Base-by-base conservation (phyloP, 2,888 invertebrate species). In the Nomada flava region DNA sequence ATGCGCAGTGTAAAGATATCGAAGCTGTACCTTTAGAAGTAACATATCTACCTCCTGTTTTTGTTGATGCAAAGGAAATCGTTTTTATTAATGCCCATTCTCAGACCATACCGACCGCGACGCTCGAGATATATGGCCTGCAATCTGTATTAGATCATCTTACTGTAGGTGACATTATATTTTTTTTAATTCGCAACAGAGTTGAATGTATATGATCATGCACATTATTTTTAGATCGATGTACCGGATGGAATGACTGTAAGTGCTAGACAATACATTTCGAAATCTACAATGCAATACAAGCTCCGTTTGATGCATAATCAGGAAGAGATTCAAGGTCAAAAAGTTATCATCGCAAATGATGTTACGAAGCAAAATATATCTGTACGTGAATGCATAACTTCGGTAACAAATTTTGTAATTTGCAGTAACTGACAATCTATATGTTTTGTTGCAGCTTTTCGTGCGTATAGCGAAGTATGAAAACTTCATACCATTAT, bases 141-240 rank as follows among this genome's bases (percentile, higher is more conserved):
- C 94, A 95, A 63, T 93, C 94, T 89, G 95, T 96, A 26, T 92
- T 96, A 76, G 94, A 95, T 76, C 94, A 95, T 90, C 92, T 96
- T 63, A 92, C 94, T 91, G 95, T 95, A 92, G 89, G 92, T 86
- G 60, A 5, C 63, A 64, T 42, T 23, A 52, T 47, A n/a, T 53
- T 50, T 70, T 10, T 64, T n/a, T 5, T 10, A 11, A 23, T 20
- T 36, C 50, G 1, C 47, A 53, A 47, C 20, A 64, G 18, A 20
- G 57, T 29, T 29, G 9, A 44, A 26, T 42, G 47, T 59, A 0
- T 44, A 20, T 20, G n/a, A 52, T 13, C 9, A 18, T 29, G 44
- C 42, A 44, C 2, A 81, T 87, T 0, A 13, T 55, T 86, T 82
- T 50, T 44, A 93, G 92, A 89, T 93, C 60, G 90, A 92, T 70